Evolutionary conservation across 2,888 invertebrate species (phyloP), one percentile per base, ranked within the genome.

Genomic region (Craniophora ligustri): DNA sequence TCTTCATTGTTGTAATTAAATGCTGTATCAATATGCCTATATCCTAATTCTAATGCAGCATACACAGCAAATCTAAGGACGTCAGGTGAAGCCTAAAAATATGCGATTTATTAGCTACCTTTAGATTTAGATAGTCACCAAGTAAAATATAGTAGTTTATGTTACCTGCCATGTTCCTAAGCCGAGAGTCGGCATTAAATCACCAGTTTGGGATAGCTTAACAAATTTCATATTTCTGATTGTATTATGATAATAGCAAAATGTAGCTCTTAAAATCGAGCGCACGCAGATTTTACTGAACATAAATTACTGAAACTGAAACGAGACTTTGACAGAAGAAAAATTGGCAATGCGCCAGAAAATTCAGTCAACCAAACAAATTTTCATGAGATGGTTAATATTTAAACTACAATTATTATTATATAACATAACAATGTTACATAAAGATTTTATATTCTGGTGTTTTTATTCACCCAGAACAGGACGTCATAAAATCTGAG

Each of bases 1-100:
- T 95, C 95, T 85, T 97, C 97, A 73, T 97, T 97, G 63, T 95
- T 95, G 77, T 97, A 97, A 87, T 96, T 96, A 79, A 95, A 96
- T 19, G 97, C 97, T 8, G 97, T 97, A 81, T 97, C 97, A 67
- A 96, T 96, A 68, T 96, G 96, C 65, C 96, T 94, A 77, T 97
- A 97, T 19, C 97, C 97, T 63, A 91, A 86, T 39, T 96, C 94
- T 57, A 97, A 85, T 18, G 97, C 97, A 47, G 91, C 91, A 44
- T 94, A 91, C 0, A 97, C 94, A 6, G 95, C 95, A 8, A 86
- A 82, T 82, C 95, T 95, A 26, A 96, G 94, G 67, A 96, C 95
- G 62, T 95, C 94, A 4, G 95, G 85, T 63, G 95, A 94, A 21
- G 96, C 95, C 95, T 95, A 65, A 38, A 23, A 40, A 49, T 26